Percentiles rank a stretch among this genome's conserved stretches.
Evolutionary conservation across 2,797 vertebrate species (phyloP).

Genomic region (Syngnathus rostellatus): DNA sequence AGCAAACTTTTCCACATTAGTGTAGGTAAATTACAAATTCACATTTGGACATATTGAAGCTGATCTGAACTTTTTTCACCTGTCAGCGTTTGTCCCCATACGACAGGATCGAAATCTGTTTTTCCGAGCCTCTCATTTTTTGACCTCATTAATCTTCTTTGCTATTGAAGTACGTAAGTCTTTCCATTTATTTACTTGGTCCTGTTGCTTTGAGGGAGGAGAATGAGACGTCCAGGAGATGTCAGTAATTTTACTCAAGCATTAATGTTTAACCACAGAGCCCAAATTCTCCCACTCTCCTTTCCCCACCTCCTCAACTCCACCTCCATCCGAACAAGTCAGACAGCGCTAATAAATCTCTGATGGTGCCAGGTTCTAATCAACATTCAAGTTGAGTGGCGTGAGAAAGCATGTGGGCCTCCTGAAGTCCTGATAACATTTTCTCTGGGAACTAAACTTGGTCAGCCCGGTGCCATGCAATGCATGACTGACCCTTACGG

Average conservation of each 20-base stretch:
- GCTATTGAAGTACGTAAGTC: constrained; percentile 52
- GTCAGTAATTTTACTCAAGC: constrained; percentile 36
- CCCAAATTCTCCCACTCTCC: constrained; percentile 22
- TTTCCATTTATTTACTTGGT: constrained; percentile 62
- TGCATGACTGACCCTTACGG: constrained; percentile 29
- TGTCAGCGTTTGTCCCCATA: constrained; percentile 32
- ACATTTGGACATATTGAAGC: background rate
- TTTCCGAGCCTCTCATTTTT: constrained; percentile 46
- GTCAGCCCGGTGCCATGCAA: constrained; percentile 9
- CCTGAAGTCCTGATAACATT: constrained; percentile 44
- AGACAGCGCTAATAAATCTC: constrained; percentile 58
- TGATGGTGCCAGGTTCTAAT: constrained; percentile 50
- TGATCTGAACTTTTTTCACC: constrained; percentile 5
- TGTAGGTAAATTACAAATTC: background rate
- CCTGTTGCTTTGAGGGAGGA: constrained; percentile 39
- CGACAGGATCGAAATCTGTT: constrained; percentile 46
- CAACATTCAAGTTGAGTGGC: constrained; percentile 42
- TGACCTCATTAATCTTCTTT: constrained; percentile 46
- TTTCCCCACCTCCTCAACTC: constrained; percentile 8
- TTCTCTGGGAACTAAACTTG: constrained; percentile 34
- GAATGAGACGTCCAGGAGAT: constrained; percentile 18
- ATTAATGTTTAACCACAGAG: constrained; percentile 61
- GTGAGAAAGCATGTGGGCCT: constrained; percentile 56
- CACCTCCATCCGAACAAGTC: constrained; percentile 34
- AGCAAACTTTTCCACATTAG: background rate